Evolutionary conservation across 1,140 invertebrate species (phyloP), one percentile per base, ranked within the genome.

Genomic region (Calliphora vicina): DNA sequence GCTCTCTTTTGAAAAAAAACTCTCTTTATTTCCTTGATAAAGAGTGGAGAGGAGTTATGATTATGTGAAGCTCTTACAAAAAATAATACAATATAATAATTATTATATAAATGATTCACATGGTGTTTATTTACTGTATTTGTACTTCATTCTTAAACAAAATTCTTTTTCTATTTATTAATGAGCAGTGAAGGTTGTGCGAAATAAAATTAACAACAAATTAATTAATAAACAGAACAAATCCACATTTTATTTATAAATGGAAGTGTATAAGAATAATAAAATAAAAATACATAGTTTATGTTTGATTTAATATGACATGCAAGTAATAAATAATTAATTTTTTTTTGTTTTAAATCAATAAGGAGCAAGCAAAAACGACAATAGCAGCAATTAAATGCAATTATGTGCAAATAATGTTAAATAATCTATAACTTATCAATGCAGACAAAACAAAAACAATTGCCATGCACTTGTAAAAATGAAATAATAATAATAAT

Each of bases 41-140:
- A 57, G 50, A 35, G 29, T 35, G 29, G 5, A 35, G 35, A 35
- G 35, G 5, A 35, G 1, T 2, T 35, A n/a, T 35, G 35, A 8
- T 35, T 35, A 2, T n/a, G 10, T 8, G 35, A 35, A 35, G 10
- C 35, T 2, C 35, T 35, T 35, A 10, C 2, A 35, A 35, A 5
- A 35, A 35, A 35, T 5, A 35, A n/a, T 57, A 17, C 6, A 57
- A n/a, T 17, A 57, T 57, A n/a, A 57, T 57, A 57, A 57, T n/a
- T n/a, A 57, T 57, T 57, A 57, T 67, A 23, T 67, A 67, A 23
- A 67, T 67, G 61, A 67, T 67, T 67, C 61, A 67, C 61, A 67
- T 67, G 61, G 20, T 12, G 9, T 23, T 67, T 67, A 67, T 20
- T 23, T 23, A 67, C 9, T 25, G 9, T 23, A 67, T 9, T 25